Conservation (phyloP, 2,113 vertebrate species). For the Thalassoma bifasciatum region DNA sequence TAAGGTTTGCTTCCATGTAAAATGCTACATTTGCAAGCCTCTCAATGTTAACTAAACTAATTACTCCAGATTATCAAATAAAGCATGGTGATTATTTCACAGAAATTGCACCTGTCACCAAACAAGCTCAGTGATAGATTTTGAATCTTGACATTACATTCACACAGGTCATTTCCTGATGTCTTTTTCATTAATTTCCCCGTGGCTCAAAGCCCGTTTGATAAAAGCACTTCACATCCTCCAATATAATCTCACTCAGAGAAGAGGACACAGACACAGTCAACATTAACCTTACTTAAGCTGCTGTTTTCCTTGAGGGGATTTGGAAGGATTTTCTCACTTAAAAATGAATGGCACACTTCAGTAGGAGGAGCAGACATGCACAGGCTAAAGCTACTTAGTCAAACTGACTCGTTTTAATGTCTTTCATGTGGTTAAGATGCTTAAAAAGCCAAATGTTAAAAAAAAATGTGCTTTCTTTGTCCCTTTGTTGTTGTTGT, state of each 20-base stretch:
- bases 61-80: not conserved
- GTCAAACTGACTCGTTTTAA: slow-evolving; percentile 45
- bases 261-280: slow-evolving; percentile 41
- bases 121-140: not conserved
- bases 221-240: slow-evolving; percentile 48
- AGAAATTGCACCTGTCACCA: slow-evolving; percentile 6
- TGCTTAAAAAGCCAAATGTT: slow-evolving; percentile 15
- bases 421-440: slow-evolving; percentile 41
- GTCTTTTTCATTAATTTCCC: slow-evolving; percentile 27
- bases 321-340: slow-evolving; percentile 63
- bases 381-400: slow-evolving; percentile 60
- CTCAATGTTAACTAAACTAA: not conserved
- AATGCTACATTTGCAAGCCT: not conserved
- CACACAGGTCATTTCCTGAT: slow-evolving; percentile 25
- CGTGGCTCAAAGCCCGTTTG: slow-evolving; percentile 24
- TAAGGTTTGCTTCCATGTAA: not conserved
- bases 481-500: slow-evolving; percentile 4
- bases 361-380: slow-evolving; percentile 66
- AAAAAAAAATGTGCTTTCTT: slow-evolving; percentile 3
- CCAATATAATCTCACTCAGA: slow-evolving; percentile 50
- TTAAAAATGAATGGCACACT: slow-evolving; percentile 56
- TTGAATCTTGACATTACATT: not conserved
- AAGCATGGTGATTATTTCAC: not conserved
- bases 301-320: slow-evolving; percentile 66
- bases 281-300: slow-evolving; percentile 68